Evolutionary conservation across 2,888 invertebrate species (phyloP), one percentile per base, ranked within the genome.

Genomic region (Pterostichus niger): DNA sequence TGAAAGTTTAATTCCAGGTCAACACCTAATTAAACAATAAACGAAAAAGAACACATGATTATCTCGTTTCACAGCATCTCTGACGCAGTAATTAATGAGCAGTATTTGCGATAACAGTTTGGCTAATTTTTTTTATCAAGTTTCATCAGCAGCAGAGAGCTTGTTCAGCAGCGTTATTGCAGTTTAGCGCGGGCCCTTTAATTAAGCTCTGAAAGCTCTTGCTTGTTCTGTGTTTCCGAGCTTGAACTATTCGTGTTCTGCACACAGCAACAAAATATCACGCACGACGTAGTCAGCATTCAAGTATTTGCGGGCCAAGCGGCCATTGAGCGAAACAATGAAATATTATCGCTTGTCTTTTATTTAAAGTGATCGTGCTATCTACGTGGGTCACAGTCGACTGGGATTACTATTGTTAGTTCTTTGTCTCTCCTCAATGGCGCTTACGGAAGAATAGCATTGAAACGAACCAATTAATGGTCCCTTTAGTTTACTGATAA

Each of bases 161-260:
- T 73, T 24, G 10, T 49, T 44, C 35, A 15, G 68, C 68, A 68
- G 31, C 59, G 31, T 59, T 33, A 44, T 44, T 71, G 68, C 24
- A 44, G 46, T 71, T 71, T 71, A 75, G 75, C 73, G 31, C 46
- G 31, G 73, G 73, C 52, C 46, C 75, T 75, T 75, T 52, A 52
- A 75, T 75, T 75, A 75, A 75, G 75, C 52, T 75, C 75, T 52
- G 33, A 75, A 54, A 33, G 68, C 44, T 71, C 68, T 71, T 17
- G 68, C 64, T 46, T 71, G 68, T 40, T 24, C 68, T 56, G 56
- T n/a, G 64, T 31, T 64, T 35, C 64, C 11, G 35, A 35, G 35
- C 64, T 13, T 56, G 17, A 31, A 61, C 61, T 61, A 71, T 31
- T 71, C 68, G 68, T 11, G 40, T 15, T 64, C 7, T 44, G 17